These are phyloP conservation scores for Schizopygopsis pylzovi DNA, from an alignment of 2,797 vertebrate genomes.

Conservation along the genomic window DNA sequence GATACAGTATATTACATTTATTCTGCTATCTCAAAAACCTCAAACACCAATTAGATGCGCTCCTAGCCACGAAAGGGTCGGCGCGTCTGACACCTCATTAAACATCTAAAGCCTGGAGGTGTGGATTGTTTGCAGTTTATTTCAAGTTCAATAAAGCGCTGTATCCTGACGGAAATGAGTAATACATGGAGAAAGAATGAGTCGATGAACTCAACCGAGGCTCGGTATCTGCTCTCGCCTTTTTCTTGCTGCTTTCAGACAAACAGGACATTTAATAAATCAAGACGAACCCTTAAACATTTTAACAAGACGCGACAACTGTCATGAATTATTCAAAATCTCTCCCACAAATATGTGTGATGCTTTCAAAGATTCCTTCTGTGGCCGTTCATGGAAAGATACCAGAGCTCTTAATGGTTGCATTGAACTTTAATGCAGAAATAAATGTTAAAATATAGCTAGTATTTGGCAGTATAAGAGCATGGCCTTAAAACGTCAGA, in stretches of 20 bases:
- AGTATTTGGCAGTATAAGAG: constrained; percentile 5
- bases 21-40: background rate
- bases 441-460: constrained; percentile 5
- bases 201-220: background rate
- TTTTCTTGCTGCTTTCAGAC: background rate
- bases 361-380: constrained; percentile 19
- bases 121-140: constrained; percentile 8
- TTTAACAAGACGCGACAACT: background rate
- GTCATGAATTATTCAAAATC: constrained; percentile 16
- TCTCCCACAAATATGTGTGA: background rate
- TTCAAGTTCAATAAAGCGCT: background rate
- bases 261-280: constrained; percentile 17
- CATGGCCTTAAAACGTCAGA: constrained; percentile 44
- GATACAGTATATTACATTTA: background rate
- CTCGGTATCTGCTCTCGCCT: background rate
- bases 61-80: background rate
- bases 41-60: background rate
- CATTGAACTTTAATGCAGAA: background rate
- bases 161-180: background rate
- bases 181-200: background rate
- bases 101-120: constrained; percentile 3
- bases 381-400: background rate
- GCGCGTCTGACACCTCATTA: constrained; percentile 3
- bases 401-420: background rate
- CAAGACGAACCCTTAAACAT: background rate